phyloP scores from a whole-genome alignment of 30 jellyfish, hydroid and myxozoan species.

The Sanderia malayensis region DNA sequence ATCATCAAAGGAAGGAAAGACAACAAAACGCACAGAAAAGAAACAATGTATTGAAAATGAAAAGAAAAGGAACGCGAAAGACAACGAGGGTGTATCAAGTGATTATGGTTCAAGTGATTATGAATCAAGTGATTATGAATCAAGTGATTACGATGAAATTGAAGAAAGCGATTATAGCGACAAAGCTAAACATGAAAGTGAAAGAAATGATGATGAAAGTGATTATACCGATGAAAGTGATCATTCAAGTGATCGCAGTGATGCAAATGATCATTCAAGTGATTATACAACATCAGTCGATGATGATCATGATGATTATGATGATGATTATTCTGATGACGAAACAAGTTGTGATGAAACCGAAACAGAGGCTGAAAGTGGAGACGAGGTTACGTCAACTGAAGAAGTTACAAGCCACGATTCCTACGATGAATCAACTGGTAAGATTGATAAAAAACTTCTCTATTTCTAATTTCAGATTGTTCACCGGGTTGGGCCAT shows the following conservation, averaged over 20 bases:
- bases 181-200: slow-evolving; percentile 9
- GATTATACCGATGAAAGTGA: slow-evolving; percentile 2
- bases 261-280: slow-evolving; percentile 5
- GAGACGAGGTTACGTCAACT: not conserved
- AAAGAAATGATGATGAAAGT: slow-evolving; percentile 7
- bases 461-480: too few species aligned
- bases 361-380: not conserved
- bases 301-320: not conserved
- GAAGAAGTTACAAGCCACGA: too few species aligned
- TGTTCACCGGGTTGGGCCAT: too few species aligned
- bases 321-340: slow-evolving; percentile 5
- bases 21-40: not conserved
- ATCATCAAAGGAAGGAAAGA: not conserved
- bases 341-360: not conserved
- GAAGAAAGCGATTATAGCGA: not conserved
- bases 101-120: slow-evolving; percentile 15
- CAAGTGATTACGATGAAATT: not conserved
- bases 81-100: not conserved
- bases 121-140: not conserved
- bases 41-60: not conserved
- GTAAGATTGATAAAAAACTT: too few species aligned
- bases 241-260: slow-evolving; percentile 2
- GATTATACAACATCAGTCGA: not conserved
- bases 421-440: too few species aligned
- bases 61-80: not conserved